Evolutionary conservation across 2,888 invertebrate species (phyloP), one percentile per base, ranked within the genome.

Genomic region (Xanthorhoe designata): DNA sequence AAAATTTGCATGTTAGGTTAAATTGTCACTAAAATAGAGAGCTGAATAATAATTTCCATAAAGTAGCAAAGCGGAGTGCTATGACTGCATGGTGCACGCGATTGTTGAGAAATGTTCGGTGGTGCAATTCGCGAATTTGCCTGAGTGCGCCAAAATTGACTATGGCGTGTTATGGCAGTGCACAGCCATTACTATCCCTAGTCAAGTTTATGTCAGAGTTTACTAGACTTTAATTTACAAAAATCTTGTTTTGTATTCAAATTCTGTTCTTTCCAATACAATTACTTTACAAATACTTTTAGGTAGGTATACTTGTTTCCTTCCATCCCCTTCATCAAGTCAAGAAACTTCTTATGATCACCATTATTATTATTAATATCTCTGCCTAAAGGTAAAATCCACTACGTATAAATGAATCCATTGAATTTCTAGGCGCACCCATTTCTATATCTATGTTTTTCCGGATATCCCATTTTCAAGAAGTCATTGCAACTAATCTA

Each of bases 41-140:
- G 66, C 51, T 35, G 38, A 61, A 72, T 70, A 70, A 68, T 68
- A 61, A 68, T 73, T 72, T 71, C 61, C 71, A 69, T 73, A 75
- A 64, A 56, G 74, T 73, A 69, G 57, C 51, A 68, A 65, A 66
- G 64, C 65, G 51, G 75, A 80, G 78, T 78, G 75, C 69, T 62
- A 60, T 67, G 68, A 66, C 64, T 55, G 61, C 68, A 62, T 59
- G 58, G 66, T 67, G 76, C 83, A 82, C 81, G 81, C 79, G 75
- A 81, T 78, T 76, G 75, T 79, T 78, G 78, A 79, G 80, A 67
- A 57, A 68, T 61, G 45, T 53, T 65, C 47, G 52, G 32, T 49
- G 49, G 49, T 54, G 63, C 55, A 57, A 69, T 63, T 67, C 50
- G 64, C 61, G 47, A 73, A 68, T 65, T 71, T 67, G 35, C 17